phyloP scores from a whole-genome alignment of 2,888 invertebrate species.

The Eubasilissa splendida region DNA sequence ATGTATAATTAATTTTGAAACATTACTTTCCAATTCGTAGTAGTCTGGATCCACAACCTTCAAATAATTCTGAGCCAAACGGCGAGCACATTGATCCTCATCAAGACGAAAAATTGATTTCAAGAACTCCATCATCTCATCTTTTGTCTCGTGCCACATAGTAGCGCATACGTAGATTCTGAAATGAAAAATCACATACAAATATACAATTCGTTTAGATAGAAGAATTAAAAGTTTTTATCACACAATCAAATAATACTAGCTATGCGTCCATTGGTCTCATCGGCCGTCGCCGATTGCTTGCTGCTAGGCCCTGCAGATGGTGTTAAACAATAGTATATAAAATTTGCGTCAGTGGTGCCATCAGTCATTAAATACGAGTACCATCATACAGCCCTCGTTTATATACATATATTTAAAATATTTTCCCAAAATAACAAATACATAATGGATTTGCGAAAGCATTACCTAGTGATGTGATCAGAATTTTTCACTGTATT shows the following conservation, averaged over 20 bases:
- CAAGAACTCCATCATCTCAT: slow-evolving; percentile 98
- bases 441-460: not conserved
- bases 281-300: too few relatives aligned
- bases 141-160: slow-evolving; percentile 99
- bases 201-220: not conserved
- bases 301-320: too few relatives aligned
- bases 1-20: slow-evolving; percentile 52
- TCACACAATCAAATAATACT: too few relatives aligned
- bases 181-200: slow-evolving; percentile 17
- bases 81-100: slow-evolving; percentile 95
- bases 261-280: too few relatives aligned
- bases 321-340: too few relatives aligned
- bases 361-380: too few relatives aligned
- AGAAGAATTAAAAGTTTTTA: not conserved
- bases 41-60: slow-evolving; percentile 96
- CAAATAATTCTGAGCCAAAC: slow-evolving; percentile 95
- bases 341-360: too few relatives aligned
- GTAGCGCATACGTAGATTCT: slow-evolving; percentile 96
- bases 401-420: too few relatives aligned
- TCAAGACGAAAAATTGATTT: slow-evolving; percentile 95
- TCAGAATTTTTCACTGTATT: slow-evolving; percentile 87
- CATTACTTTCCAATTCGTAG: slow-evolving; percentile 94
- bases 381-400: too few relatives aligned
- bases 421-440: too few relatives aligned
- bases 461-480: slow-evolving; percentile 79